Base-by-base conservation (phyloP, 2,113 vertebrate species). In the human (Homo sapiens) region DNA sequence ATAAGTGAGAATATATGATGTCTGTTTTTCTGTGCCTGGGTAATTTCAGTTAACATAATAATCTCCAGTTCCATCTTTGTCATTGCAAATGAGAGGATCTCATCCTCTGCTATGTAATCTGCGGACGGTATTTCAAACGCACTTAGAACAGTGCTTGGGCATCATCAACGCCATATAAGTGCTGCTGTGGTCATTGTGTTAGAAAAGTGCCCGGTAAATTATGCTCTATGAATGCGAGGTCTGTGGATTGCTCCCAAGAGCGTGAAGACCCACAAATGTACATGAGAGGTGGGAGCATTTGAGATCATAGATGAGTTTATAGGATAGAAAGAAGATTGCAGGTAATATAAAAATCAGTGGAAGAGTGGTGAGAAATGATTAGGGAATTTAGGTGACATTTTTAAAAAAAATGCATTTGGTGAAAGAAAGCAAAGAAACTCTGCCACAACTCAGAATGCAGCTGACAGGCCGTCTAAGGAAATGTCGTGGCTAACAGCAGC, bases 131-230 rank as follows among this genome's bases (percentile, higher is more conserved):
- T 30, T 17, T 48, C 22, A 16, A 8, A 83, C 48, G 32, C 25
- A 32, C 10, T 16, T 6, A 23, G 25, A 8, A 6, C 27, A 55
- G 0, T 40, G 4, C 43, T 50, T 20, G 57, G 50, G 40, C 7
- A 9, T 72, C 61, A 35, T 2, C 20, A 32, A 48, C 43, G 1
- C 18, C 2, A 0, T 0, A 0, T 10, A 23, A 73, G 27, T 57
- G 10, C 17, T 0, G 1, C 5, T 16, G 8, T 20, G 16, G 35
- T 16, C 13, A 1, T 9, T 5, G 3, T 43, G 4, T 11, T 86
- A n/a, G 43, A 6, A 66, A 50, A 52, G 11, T 4, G 61, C 43
- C 27, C 27, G 64, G 30, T 35, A 20, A 64, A 30, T 40, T n/a
- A n/a, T 8, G 1, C n/a, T 22, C 2, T 57, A 0, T 45, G 55